A percentile compares a stretch with the other conserved stretches of the same genome.
These are phyloP conservation scores for Pseudorasbora parva DNA, from an alignment of 2,113 vertebrate genomes.

Conservation along the genomic window DNA sequence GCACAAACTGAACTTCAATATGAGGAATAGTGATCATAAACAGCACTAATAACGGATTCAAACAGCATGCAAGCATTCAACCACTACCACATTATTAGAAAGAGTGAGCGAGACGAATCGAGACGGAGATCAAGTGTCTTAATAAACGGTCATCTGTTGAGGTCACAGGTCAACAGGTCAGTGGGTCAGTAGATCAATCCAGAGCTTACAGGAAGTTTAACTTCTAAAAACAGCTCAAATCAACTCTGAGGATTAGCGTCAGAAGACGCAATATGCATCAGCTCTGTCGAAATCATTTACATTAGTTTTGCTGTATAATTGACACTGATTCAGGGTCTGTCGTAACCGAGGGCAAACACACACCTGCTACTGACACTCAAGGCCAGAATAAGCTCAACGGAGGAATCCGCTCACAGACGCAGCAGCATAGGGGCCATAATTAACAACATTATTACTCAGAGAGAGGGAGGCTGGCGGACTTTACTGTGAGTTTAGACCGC, in stretches of 20 bases:
- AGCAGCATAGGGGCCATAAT: slow-evolving; percentile 11
- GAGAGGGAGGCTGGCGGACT: background rate
- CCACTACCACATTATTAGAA: background rate
- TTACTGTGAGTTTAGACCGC: background rate
- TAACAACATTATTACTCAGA: slow-evolving; percentile 15
- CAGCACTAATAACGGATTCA: slow-evolving; percentile 8
- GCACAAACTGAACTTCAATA: slow-evolving; percentile 33
- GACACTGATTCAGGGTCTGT: slow-evolving; percentile 35
- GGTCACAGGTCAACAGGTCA: background rate
- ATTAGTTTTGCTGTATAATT: background rate
- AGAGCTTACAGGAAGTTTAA: background rate
- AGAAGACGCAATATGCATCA: background rate
- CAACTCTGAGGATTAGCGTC: background rate
- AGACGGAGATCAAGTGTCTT: background rate
- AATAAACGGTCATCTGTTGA: background rate
- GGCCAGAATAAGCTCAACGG: background rate
- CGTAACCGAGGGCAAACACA: background rate
- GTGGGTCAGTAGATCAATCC: background rate
- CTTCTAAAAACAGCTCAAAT: slow-evolving; percentile 6
- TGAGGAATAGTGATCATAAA: too few relatives aligned
- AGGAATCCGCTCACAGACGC: too few relatives aligned
- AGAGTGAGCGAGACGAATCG: background rate
- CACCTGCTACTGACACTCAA: background rate
- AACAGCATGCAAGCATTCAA: background rate
- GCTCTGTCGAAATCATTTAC: background rate